Percentiles rank a stretch among this genome's conserved stretches.
Evolutionary conservation across 2,888 invertebrate genomes (phyloP).

Genomic region (Polymixis flavicincta): DNA sequence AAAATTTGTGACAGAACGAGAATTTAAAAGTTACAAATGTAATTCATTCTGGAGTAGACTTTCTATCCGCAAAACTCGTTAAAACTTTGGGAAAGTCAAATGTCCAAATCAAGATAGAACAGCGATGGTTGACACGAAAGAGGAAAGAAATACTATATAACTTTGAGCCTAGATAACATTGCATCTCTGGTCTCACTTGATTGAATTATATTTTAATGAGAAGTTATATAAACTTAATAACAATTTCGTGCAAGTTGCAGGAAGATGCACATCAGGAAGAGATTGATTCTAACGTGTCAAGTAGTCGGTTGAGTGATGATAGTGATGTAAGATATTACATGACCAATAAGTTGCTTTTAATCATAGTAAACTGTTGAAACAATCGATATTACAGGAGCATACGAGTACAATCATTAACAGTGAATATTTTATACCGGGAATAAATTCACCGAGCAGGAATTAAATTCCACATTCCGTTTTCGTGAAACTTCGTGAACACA

Average conservation of each 20-base stretch:
- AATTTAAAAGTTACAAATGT: slow-evolving; percentile 12
- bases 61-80: slow-evolving; percentile 15
- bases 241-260: slow-evolving; percentile 37
- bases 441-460: slow-evolving; percentile 9
- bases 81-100: slow-evolving; percentile 13
- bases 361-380: slow-evolving; percentile 38
- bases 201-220: slow-evolving; percentile 13
- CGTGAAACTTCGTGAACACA: background rate
- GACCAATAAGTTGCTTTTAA: slow-evolving; percentile 34
- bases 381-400: background rate
- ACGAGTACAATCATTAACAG: slow-evolving; percentile 6
- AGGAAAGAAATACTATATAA: background rate
- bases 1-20: slow-evolving; percentile 24
- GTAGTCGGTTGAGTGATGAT: slow-evolving; percentile 54
- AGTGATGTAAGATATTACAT: slow-evolving; percentile 62
- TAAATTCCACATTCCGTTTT: background rate
- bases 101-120: background rate
- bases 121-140: background rate
- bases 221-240: slow-evolving; percentile 45
- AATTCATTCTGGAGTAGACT: slow-evolving; percentile 17
- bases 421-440: background rate
- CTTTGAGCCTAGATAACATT: background rate
- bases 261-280: slow-evolving; percentile 56
- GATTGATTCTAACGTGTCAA: slow-evolving; percentile 57
- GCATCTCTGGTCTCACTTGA: background rate